Evolutionary conservation across 2,888 invertebrate species (phyloP).

Genomic region (Endotricha flammealis): DNA sequence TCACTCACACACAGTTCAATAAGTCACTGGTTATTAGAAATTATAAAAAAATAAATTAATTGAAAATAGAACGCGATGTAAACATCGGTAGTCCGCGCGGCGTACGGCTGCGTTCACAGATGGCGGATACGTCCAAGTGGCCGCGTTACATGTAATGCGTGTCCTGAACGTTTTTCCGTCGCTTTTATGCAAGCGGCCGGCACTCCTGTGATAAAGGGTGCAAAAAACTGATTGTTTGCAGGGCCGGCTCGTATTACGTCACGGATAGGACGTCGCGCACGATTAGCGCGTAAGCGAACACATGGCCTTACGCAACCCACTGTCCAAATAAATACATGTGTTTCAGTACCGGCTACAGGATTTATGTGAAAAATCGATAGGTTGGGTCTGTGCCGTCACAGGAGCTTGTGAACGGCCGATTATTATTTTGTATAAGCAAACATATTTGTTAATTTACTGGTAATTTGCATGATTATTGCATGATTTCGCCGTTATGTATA

Average conservation of each 20-base stretch:
- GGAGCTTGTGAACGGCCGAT: not conserved
- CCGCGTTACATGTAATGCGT: slow-evolving; percentile 69
- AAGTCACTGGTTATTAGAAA: slow-evolving; percentile 23
- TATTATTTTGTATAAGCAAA: too few relatives aligned
- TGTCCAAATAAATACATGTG: slow-evolving; percentile 72
- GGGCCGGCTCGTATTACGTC: slow-evolving; percentile 65
- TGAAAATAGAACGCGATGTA: slow-evolving; percentile 7
- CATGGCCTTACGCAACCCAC: slow-evolving; percentile 63
- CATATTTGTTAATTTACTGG: too few relatives aligned
- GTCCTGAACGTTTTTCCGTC: slow-evolving; percentile 72
- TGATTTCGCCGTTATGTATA: too few relatives aligned
- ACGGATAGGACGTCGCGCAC: slow-evolving; percentile 59
- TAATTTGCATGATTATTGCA: too few relatives aligned
- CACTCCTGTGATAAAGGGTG: slow-evolving; percentile 73
- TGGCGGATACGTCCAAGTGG: slow-evolving; percentile 63
- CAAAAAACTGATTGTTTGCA: slow-evolving; percentile 74
- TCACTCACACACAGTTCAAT: slow-evolving; percentile 24
- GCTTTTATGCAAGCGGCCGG: slow-evolving; percentile 69
- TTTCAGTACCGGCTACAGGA: slow-evolving; percentile 57
- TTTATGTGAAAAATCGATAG: slow-evolving; percentile 56
- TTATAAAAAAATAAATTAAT: slow-evolving; percentile 24
- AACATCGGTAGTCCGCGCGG: slow-evolving; percentile 7
- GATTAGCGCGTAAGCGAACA: slow-evolving; percentile 54
- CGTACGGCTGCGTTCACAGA: slow-evolving; percentile 27
- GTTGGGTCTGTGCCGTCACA: not conserved